Conservation (phyloP, 2,888 invertebrate genomes). For the Lithophane ornitopus region DNA sequence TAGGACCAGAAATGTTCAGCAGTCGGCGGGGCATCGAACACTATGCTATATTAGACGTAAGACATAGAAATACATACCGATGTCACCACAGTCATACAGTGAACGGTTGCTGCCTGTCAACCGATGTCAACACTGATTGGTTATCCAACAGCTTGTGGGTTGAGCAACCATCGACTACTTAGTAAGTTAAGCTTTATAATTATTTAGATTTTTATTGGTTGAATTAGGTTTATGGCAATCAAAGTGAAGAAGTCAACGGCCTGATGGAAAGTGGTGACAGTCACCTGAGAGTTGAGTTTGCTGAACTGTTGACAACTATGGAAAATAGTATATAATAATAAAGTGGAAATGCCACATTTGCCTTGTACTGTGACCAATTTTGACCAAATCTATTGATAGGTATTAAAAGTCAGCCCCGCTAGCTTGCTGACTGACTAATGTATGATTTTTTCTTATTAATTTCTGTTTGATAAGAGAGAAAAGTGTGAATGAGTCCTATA, state of each 20-base stretch:
- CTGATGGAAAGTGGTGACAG: not conserved
- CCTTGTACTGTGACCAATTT: not conserved
- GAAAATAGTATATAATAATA: no score
- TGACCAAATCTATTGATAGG: not conserved
- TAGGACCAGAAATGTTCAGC: not conserved
- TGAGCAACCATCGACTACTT: constrained; percentile 27
- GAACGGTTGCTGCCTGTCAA: constrained; percentile 16
- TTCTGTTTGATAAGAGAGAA: not conserved
- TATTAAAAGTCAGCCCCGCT: not conserved
- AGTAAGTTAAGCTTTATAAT: not conserved
- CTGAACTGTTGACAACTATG: not conserved
- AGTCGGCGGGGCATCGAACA: not conserved
- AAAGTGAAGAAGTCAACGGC: not conserved
- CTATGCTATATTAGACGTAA: not conserved
- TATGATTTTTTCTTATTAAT: not conserved
- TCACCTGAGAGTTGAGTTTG: no score
- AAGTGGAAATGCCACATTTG: not conserved
- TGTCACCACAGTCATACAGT: constrained; percentile 23
- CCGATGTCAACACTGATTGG: constrained; percentile 43
- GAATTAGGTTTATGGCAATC: constrained; percentile 1
- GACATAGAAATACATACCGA: constrained; percentile 19
- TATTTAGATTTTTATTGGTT: not conserved
- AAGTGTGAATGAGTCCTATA: not conserved
- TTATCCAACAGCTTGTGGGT: constrained; percentile 34
- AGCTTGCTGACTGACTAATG: not conserved